Conservation (phyloP, 2,797 vertebrate genomes). For the Dromococcyx pavoninus region DNA sequence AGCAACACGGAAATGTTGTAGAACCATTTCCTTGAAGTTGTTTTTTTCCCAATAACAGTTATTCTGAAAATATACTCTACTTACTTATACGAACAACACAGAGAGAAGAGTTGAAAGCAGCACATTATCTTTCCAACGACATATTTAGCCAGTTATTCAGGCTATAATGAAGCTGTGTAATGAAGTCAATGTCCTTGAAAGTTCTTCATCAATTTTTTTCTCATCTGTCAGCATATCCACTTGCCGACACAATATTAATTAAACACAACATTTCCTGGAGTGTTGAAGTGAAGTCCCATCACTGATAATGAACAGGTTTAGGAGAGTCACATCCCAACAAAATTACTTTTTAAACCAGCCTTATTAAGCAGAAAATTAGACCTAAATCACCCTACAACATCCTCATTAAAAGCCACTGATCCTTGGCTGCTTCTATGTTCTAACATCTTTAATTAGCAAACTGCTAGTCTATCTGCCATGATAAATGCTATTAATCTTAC, state of each 20-base stretch:
- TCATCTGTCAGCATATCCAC: slow-evolving; percentile 87
- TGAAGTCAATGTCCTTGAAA: slow-evolving; percentile 93
- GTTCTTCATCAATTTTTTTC: slow-evolving; percentile 88
- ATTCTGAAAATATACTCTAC: not conserved
- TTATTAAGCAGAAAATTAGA: slow-evolving; percentile 96
- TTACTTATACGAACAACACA: not conserved
- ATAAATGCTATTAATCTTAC: slow-evolving; percentile 94
- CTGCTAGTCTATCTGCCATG: slow-evolving; percentile 82
- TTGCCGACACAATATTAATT: slow-evolving; percentile 87
- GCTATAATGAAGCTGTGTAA: slow-evolving; percentile 87
- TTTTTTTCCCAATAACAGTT: not conserved
- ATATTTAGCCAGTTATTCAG: slow-evolving; percentile 84
- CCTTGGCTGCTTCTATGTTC: slow-evolving; percentile 87
- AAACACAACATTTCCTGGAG: slow-evolving; percentile 87
- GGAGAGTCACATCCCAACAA: slow-evolving; percentile 88
- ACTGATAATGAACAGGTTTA: slow-evolving; percentile 92
- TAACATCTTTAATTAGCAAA: slow-evolving; percentile 90
- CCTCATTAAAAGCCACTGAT: slow-evolving; percentile 95
- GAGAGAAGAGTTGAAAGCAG: not conserved
- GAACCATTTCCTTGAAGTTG: not conserved
- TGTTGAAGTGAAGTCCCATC: slow-evolving; percentile 87
- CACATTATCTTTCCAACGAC: slow-evolving; percentile 76
- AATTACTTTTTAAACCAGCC: slow-evolving; percentile 93
- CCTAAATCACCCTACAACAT: slow-evolving; percentile 92
- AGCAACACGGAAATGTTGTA: not conserved